These are phyloP conservation scores for Antennarius striatus DNA, from an alignment of 2,113 vertebrate species.

Conservation along the genomic window DNA sequence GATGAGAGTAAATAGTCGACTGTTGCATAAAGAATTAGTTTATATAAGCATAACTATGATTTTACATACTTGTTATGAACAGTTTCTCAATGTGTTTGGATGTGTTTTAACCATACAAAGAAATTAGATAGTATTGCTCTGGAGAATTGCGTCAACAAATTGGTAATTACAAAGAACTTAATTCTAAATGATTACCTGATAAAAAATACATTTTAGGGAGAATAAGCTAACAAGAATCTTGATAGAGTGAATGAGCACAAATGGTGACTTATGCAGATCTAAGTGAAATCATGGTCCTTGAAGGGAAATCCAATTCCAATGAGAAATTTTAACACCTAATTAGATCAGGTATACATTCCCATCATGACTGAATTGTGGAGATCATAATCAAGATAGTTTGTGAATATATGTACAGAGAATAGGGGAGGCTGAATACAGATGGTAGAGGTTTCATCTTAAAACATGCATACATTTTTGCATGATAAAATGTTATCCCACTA, in stretches of 20 bases:
- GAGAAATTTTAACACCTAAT: conserved; percentile 51
- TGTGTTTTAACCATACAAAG: conserved; percentile 18
- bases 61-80: not conserved
- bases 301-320: conserved; percentile 44
- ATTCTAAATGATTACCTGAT: conserved; percentile 51
- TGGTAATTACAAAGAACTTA: conserved; percentile 54
- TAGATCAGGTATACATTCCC: conserved; percentile 38
- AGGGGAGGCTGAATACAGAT: conserved; percentile 18
- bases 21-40: not conserved
- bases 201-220: conserved; percentile 2
- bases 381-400: conserved; percentile 27
- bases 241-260: conserved; percentile 37
- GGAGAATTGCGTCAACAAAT: conserved; percentile 25
- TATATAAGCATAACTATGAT: too few relatives aligned
- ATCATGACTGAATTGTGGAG: conserved; percentile 29
- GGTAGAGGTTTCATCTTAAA: conserved; percentile 47
- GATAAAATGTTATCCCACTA: conserved; percentile 43
- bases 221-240: conserved; percentile 9
- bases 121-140: conserved; percentile 61
- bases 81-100: not conserved
- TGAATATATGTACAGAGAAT: conserved; percentile 15
- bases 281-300: conserved; percentile 51
- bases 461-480: conserved; percentile 48
- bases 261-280: conserved; percentile 46
- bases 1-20: not conserved